phyloP scores from a whole-genome alignment of 2,113 vertebrate species.

The Psephotus haematonotus region DNA sequence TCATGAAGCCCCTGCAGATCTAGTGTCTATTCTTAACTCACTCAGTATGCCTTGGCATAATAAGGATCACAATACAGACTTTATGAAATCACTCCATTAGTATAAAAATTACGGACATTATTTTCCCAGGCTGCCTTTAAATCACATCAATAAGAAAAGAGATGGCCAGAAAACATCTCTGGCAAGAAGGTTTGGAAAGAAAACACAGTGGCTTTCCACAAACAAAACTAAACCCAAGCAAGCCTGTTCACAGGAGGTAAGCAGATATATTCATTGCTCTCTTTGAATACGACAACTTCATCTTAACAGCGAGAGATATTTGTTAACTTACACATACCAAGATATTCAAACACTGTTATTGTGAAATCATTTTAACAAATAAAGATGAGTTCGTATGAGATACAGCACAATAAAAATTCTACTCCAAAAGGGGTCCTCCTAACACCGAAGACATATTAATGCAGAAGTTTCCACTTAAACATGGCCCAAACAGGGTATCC shows the following conservation, averaged over 20 bases:
- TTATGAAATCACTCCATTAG: neutral
- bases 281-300: neutral
- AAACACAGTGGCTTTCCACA: neutral
- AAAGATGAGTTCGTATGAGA: neutral
- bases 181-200: neutral
- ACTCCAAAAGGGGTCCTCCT: neutral
- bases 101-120: neutral
- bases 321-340: neutral
- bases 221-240: neutral
- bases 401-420: neutral
- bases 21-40: neutral
- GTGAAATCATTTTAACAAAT: neutral
- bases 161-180: neutral
- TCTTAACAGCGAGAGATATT: neutral
- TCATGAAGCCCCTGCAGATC: neutral
- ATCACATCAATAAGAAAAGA: neutral
- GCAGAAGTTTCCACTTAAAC: neutral
- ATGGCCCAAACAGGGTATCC: neutral
- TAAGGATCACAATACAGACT: neutral
- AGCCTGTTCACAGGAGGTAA: neutral
- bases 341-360: neutral
- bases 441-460: neutral
- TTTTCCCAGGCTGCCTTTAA: neutral
- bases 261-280: neutral
- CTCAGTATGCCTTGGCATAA: neutral